Evolutionary conservation across 1,140 invertebrate genomes (phyloP), one percentile per base, ranked within the genome.

Genomic region (Papilio machaon): DNA sequence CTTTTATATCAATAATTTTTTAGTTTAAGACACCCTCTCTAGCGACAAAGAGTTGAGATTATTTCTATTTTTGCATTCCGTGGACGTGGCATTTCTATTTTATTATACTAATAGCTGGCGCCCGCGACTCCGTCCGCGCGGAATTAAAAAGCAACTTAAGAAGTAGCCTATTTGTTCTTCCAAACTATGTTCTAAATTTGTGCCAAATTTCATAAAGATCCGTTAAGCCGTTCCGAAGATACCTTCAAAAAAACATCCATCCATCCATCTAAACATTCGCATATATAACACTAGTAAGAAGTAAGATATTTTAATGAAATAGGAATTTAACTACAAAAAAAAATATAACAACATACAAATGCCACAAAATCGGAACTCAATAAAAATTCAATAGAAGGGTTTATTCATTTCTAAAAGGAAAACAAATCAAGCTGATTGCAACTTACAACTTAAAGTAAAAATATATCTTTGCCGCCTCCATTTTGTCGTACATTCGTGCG

Each of bases 1-100:
- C 87, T 89, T 91, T 89, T 88, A 93, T 93, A 93, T 93, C 91
- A 94, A 93, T 94, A 94, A 79, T 88, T 90, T 92, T 90, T 91
- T 93, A 93, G 91, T 93, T 93, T 91, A 91, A 94, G 92, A 94
- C 89, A 94, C 91, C 91, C 92, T 90, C 86, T 88, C 83, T 89
- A 67, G 35, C 43, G 38, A 35, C 83, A 6, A 2, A 54, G 87
- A 91, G 80, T 54, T 81, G 81, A 17, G 82, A 87, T 86, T 60
- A 2, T 43, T 11, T 19, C 17, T 58, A 74, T 73, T 77, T 60
- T n/a, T 7, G 4, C 43, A 19, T 46, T 54, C n/a, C 15, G 7
- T 67, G 54, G 77, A 79, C 43, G 77, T 15, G 77, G 77, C 38
- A 79, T 64, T 79, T 79, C 15, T n/a, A n/a, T n/a, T n/a, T n/a